phyloP scores from a whole-genome alignment of 1,140 invertebrate genomes.

The Nephotettix cincticeps region DNA sequence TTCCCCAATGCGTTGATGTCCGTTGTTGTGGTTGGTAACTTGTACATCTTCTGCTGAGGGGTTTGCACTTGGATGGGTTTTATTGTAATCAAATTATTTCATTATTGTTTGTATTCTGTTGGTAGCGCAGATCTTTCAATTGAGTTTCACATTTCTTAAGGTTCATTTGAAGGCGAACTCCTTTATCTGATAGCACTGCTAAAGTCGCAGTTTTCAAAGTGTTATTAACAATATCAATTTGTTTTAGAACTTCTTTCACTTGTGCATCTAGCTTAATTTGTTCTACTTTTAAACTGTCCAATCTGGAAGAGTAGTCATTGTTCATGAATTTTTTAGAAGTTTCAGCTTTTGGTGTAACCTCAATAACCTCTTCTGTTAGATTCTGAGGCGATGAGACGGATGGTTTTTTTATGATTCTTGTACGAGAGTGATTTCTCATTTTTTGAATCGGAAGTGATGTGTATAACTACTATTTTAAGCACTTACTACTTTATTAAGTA shows the following conservation, averaged over 20 bases:
- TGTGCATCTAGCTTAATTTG: neutral
- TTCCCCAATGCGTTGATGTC: slow-evolving; percentile 24
- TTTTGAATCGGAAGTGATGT: neutral
- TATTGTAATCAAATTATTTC: neutral
- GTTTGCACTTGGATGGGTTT: neutral
- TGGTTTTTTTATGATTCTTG: neutral
- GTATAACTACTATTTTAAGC: neutral
- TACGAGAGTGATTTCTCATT: neutral
- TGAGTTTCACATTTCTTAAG: neutral
- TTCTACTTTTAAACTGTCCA: slow-evolving; percentile 4
- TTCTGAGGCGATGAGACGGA: too few relatives aligned
- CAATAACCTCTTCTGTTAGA: neutral
- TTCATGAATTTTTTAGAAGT: neutral
- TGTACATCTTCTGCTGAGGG: neutral
- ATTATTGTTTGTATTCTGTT: neutral
- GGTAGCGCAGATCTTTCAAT: neutral
- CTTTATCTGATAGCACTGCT: neutral
- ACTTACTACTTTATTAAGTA: too few relatives aligned
- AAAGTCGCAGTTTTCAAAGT: neutral
- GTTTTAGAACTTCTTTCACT: neutral
- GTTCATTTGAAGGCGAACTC: neutral
- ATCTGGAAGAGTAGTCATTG: neutral
- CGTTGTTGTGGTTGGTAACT: slow-evolving; percentile 16
- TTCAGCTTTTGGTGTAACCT: neutral
- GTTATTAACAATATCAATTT: neutral